phyloP scores from a whole-genome alignment of 64 coral and sea anemone species.

The Montipora capricornis region DNA sequence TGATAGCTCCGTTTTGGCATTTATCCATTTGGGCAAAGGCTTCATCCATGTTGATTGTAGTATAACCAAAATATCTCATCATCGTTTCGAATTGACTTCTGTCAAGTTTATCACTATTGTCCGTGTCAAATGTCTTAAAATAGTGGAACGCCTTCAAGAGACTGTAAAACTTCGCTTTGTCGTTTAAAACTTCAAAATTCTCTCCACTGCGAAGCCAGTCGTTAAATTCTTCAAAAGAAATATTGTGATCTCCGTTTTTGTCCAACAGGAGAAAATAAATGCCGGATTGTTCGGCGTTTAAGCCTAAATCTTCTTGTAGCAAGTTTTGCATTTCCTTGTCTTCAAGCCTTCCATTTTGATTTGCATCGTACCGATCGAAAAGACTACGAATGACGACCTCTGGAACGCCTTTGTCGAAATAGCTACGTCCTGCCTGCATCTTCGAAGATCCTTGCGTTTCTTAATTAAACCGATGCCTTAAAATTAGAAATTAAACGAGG shows the following conservation, averaged over 20 bases:
- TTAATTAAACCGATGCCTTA: no score
- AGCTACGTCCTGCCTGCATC: constrained; percentile 58
- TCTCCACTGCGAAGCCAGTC: constrained; percentile 58
- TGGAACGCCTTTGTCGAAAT: constrained; percentile 52
- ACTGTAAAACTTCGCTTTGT: constrained; percentile 11
- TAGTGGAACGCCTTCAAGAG: constrained; percentile 20
- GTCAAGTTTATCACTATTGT: constrained; percentile 46
- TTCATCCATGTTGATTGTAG: constrained; percentile 18
- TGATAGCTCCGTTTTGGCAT: constrained; percentile 19
- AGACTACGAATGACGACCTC: constrained; percentile 23
- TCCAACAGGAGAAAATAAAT: constrained; percentile 40
- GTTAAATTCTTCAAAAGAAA: constrained; percentile 63
- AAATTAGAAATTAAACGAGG: no score
- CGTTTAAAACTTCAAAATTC: constrained; percentile 33
- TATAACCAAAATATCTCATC: constrained; percentile 48
- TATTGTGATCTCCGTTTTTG: constrained; percentile 41
- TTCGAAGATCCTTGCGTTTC: background rate
- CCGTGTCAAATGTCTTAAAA: constrained; percentile 31
- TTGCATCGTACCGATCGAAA: constrained; percentile 49
- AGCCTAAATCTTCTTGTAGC: constrained; percentile 23
- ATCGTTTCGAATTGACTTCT: constrained; percentile 21
- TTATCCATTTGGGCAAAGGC: constrained; percentile 41
- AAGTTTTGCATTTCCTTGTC: constrained; percentile 41
- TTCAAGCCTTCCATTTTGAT: constrained; percentile 35
- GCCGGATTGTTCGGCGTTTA: constrained; percentile 6